Conservation (phyloP, 2,113 vertebrate genomes). For the Porphyrio hochstetteri region DNA sequence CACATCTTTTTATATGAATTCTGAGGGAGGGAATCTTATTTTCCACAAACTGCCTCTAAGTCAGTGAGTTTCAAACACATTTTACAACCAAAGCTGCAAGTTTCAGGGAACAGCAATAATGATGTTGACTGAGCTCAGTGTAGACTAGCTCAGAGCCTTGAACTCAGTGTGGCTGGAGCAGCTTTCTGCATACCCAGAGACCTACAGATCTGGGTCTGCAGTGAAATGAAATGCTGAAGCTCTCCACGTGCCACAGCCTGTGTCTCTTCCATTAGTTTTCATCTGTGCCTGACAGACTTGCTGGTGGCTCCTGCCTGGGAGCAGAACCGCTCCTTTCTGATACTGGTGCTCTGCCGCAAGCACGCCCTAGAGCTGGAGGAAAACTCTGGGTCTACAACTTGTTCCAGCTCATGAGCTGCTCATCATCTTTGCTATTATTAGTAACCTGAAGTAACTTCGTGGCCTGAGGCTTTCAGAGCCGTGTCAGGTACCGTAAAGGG, state of each 20-base stretch:
- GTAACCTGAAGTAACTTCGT: neutral
- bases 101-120: neutral
- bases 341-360: neutral
- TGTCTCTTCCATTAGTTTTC: neutral
- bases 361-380: neutral
- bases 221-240: neutral
- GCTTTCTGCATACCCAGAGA: neutral
- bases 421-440: neutral
- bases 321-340: neutral
- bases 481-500: neutral
- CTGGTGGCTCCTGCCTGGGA: neutral
- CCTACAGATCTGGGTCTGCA: neutral
- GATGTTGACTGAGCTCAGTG: neutral
- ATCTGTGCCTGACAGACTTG: neutral
- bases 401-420: neutral
- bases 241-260: neutral
- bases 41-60: neutral
- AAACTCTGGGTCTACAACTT: neutral
- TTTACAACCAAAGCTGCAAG: neutral
- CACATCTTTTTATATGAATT: neutral
- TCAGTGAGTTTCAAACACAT: neutral
- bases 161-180: rapidly evolving
- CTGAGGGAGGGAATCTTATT: neutral
- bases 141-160: neutral
- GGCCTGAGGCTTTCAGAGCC: neutral